phyloP scores from a whole-genome alignment of 2,797 vertebrate genomes.

The Phaenicophaeus curvirostris region DNA sequence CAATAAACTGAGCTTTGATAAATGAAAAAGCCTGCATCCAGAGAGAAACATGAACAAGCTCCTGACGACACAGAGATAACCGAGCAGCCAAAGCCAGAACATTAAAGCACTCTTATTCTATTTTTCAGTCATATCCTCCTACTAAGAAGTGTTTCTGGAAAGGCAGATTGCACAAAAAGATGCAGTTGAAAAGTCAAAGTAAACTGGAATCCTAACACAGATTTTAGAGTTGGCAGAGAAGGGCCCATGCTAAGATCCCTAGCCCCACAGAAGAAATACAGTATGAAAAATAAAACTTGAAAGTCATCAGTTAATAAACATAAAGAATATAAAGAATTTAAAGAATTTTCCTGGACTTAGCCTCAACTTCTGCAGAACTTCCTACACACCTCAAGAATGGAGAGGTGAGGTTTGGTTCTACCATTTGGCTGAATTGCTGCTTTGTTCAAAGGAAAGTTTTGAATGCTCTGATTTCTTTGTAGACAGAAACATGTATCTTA shows the following conservation, averaged over 20 bases:
- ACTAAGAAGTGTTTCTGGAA: background rate
- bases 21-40: background rate
- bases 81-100: background rate
- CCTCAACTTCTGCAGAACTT: background rate
- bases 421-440: background rate
- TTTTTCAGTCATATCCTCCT: background rate
- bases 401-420: background rate
- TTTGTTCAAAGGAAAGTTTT: background rate
- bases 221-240: background rate
- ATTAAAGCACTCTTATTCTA: background rate
- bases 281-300: background rate
- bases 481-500: background rate
- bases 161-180: background rate
- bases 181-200: background rate
- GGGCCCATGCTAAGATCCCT: background rate
- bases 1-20: constrained; percentile 13
- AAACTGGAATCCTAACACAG: background rate
- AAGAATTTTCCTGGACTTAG: background rate
- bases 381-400: background rate
- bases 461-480: background rate
- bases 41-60: background rate
- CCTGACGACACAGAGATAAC: background rate
- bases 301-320: background rate
- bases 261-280: background rate
- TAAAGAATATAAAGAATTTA: background rate